Conservation (phyloP, 2,888 invertebrate genomes). For the Pristionchus japonicus region DNA sequence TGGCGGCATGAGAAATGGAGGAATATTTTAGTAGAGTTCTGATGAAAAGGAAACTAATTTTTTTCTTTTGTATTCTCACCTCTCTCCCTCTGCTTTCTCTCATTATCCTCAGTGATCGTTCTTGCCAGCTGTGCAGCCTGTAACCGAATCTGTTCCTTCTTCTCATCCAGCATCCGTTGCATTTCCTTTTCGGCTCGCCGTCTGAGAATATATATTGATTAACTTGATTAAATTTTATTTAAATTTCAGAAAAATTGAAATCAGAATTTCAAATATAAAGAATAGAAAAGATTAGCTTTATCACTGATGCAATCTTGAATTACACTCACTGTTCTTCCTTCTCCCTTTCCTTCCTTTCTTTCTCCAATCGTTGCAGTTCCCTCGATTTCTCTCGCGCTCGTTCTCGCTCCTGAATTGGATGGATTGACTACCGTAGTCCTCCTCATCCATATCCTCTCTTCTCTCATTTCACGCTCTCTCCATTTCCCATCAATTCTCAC, state of each 20-base stretch:
- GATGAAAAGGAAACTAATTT: no score
- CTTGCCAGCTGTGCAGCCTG: neutral
- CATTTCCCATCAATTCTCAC: no score
- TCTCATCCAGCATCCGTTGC: neutral
- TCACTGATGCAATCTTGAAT: no score
- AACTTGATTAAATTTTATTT: neutral
- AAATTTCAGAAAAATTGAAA: no score
- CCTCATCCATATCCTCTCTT: neutral
- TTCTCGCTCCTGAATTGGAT: neutral
- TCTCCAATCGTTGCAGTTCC: neutral
- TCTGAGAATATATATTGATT: neutral
- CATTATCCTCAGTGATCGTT: neutral
- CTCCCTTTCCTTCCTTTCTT: neutral
- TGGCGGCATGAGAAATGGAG: no score
- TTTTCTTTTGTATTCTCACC: neutral
- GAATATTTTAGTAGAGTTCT: no score
- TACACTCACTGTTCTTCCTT: neutral
- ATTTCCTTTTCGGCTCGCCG: neutral
- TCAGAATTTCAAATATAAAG: no score
- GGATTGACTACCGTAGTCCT: neutral
- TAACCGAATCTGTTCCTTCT: neutral
- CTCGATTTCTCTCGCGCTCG: neutral
- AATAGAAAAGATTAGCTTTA: no score
- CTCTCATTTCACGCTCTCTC: no score
- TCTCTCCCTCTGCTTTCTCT: constrained; percentile 12